Evolutionary conservation across 2,888 invertebrate species (phyloP), one percentile per base, ranked within the genome.

Genomic region (Ornithoptera priamus): DNA sequence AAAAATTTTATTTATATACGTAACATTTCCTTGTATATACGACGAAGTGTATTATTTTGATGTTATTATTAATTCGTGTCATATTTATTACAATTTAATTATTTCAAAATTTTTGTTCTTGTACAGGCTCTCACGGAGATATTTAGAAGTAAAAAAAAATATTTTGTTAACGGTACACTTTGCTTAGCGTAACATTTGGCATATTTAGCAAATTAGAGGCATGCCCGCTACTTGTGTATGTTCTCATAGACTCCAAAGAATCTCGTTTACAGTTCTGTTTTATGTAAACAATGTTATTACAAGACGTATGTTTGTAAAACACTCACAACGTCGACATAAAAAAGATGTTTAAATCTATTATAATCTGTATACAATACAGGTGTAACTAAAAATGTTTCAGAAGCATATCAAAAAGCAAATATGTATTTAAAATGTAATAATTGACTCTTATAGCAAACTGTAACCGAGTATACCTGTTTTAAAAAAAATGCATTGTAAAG

Each of bases 121-220:
- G 8, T 1, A 50, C 17, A n/a, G 7, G 53, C 53, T 53, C 53
- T n/a, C 53, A 53, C 53, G 53, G n/a, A 53, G 53, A n/a, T n/a
- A 53, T 53, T 6, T n/a, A 53, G 53, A 50, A 53, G 53, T 53
- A 53, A 18, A 53, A 53, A 53, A 53, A 53, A n/a, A n/a, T n/a
- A n/a, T 53, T 53, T 53, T n/a, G 42, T 46, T 69, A 65, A 69
- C 69, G 65, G 69, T 62, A 58, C 22, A 56, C n/a, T 15, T 20
- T 50, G 20, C 36, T 66, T 69, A 69, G 58, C 69, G 58, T 57
- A 62, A 57, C 65, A 69, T 69, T 69, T 62, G 62, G 65, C 61
- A 66, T 62, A 59, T 65, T 58, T 57, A 62, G 57, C 66, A 62
- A 69, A 66, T 66, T 62, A 66, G 65, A 58, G 50, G 62, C 50